phyloP scores from a whole-genome alignment of 2,113 vertebrate genomes.

The Montifringilla adamsi region DNA sequence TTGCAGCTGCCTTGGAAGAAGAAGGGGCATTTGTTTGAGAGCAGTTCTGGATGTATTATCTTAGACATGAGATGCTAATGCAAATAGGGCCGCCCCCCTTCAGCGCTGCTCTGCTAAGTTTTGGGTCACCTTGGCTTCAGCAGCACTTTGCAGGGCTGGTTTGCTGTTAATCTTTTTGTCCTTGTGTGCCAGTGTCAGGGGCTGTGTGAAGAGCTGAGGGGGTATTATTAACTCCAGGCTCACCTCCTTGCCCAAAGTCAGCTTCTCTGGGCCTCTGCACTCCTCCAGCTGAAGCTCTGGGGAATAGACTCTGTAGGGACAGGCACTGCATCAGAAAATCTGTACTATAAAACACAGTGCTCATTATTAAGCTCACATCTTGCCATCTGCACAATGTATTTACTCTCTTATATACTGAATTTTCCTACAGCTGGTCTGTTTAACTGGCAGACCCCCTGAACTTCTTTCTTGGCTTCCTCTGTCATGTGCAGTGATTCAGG shows the following conservation, averaged over 20 bases:
- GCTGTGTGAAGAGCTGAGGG: background rate
- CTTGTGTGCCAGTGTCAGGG: background rate
- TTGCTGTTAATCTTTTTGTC: background rate
- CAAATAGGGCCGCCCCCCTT: accelerated
- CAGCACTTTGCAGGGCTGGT: background rate
- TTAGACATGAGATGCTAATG: background rate
- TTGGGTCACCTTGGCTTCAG: background rate
- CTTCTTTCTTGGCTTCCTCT: background rate
- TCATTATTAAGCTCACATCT: background rate
- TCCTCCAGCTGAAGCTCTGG: background rate
- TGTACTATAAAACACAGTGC: accelerated
- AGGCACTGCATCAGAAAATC: background rate
- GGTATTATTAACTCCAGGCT: background rate
- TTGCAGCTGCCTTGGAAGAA: background rate
- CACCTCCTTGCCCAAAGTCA: background rate
- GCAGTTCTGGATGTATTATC: background rate
- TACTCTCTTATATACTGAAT: background rate
- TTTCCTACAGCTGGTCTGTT: background rate
- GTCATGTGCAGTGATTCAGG: background rate
- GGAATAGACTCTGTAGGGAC: background rate
- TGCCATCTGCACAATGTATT: background rate
- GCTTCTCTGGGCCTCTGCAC: background rate
- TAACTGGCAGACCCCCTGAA: background rate
- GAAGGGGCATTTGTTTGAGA: background rate
- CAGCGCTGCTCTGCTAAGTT: background rate